A percentile compares a stretch with the other conserved stretches of the same genome.
Evolutionary conservation across 2,888 invertebrate genomes (phyloP).

Genomic region (Platerodrilus igneus): DNA sequence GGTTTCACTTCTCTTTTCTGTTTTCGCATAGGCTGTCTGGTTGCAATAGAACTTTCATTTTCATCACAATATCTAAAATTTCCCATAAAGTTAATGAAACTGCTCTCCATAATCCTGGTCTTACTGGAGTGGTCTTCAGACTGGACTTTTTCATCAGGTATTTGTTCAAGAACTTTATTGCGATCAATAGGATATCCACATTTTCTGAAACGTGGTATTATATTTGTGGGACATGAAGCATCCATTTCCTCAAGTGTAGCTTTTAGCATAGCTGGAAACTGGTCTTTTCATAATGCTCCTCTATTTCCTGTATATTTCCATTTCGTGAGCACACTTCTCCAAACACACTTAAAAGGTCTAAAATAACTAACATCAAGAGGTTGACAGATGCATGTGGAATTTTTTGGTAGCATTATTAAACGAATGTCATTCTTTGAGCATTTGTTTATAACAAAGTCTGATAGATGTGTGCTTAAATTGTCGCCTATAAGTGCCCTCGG

Average conservation of each 20-base stretch:
- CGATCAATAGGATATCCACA: slow-evolving; percentile 24
- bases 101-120: neutral
- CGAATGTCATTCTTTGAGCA: slow-evolving; percentile 36
- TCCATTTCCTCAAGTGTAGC: slow-evolving; percentile 19
- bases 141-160: neutral
- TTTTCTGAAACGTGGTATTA: slow-evolving; percentile 25
- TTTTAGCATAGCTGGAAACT: slow-evolving; percentile 26
- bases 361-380: slow-evolving; percentile 36
- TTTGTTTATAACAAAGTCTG: slow-evolving; percentile 17
- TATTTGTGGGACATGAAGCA: slow-evolving; percentile 10
- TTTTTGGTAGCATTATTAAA: slow-evolving; percentile 36
- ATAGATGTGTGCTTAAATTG: slow-evolving; percentile 32
- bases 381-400: slow-evolving; percentile 34
- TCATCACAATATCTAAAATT: neutral
- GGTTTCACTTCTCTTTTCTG: too few species aligned
- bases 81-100: neutral
- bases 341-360: slow-evolving; percentile 31
- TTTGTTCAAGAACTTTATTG: slow-evolving; percentile 13
- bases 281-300: slow-evolving; percentile 27
- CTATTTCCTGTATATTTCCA: slow-evolving; percentile 16
- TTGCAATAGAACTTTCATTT: neutral
- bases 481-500: slow-evolving; percentile 37
- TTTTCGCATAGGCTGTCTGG: too few species aligned
- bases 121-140: too few species aligned
- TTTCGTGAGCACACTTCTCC: slow-evolving; percentile 24